Base-by-base conservation (phyloP, 2,113 vertebrate species). In the Phyllopteryx taeniolatus region DNA sequence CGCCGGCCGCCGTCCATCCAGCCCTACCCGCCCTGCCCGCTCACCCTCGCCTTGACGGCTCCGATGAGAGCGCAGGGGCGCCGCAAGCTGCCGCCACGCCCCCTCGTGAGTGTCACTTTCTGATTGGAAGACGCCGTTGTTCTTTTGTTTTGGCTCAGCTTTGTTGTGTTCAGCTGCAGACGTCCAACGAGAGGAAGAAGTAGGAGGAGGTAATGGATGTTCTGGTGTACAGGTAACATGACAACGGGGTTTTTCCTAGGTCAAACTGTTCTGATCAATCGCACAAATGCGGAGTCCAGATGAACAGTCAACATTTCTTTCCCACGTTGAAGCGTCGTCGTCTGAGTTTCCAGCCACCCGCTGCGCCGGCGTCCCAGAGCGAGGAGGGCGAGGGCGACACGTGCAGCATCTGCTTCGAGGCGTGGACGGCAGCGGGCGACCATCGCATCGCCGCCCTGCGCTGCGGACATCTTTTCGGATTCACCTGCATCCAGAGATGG, bases 401-500 rank as follows among this genome's bases (percentile, higher is more conserved):
- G 61, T 99, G 98, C 69, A 84, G 94, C 3, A 97, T 99, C 85
- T 99, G 98, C 86, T 95, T 99, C 9, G 98, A 99, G 80, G 90
- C 91, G 1, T 99, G 96, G 96, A 98, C 97, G 35, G 94, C 93
- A 0, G 94, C 95, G 2, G 98, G 98, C 6, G 92, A 93, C 0
- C 98, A 99, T 86, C 91, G 97, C 0, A 93, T 97, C 17, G 94
- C 95, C 0, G 92, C 98, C 0, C 82, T 99, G 85, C 95, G 95
- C 2, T 99, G 98, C 11, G 98, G 98, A 0, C 98, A 99, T 78
- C 94, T 99, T 0, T 99, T 99, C 46, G 98, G 98, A 46, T 95
- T 91, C 83, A 93, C 85, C 0, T 99, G 98, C 88, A 99, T 99
- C 27, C 91, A 94, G 1, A 94, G 91, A 67, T 99, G 98, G 98